These are phyloP conservation scores for Brachyrhaphis roseni DNA, from an alignment of 2,797 vertebrate species.

Conservation along the genomic window DNA sequence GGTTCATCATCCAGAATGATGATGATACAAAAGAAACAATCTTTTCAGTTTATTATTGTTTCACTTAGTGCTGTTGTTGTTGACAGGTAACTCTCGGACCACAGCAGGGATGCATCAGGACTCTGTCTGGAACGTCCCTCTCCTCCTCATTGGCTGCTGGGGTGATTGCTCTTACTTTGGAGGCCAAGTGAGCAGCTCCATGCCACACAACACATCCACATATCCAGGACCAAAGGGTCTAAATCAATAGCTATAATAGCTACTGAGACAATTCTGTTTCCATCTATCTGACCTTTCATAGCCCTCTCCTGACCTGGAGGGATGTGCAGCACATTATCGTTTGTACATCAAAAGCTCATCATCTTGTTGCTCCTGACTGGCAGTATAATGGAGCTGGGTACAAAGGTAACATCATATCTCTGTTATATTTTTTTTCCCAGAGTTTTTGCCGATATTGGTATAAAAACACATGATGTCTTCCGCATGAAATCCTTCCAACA, in stretches of 20 bases:
- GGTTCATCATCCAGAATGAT: no score
- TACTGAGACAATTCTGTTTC: slow-evolving; percentile 18
- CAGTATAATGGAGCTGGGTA: slow-evolving; percentile 92
- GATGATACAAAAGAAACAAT: background rate
- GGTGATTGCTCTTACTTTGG: slow-evolving; percentile 93
- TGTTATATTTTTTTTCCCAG: background rate
- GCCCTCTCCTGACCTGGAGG: slow-evolving; percentile 93
- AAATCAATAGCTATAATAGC: slow-evolving; percentile 10
- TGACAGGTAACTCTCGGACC: slow-evolving; percentile 87
- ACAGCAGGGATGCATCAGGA: slow-evolving; percentile 86
- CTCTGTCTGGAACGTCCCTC: slow-evolving; percentile 87
- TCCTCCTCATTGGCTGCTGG: slow-evolving; percentile 93
- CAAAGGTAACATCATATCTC: slow-evolving; percentile 80
- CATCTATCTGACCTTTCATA: slow-evolving; percentile 61
- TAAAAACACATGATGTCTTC: slow-evolving; percentile 11
- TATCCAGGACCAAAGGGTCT: slow-evolving; percentile 16
- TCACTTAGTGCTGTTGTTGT: background rate
- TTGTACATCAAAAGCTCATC: slow-evolving; percentile 88
- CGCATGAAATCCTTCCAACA: slow-evolving; percentile 1
- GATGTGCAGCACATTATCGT: slow-evolving; percentile 97
- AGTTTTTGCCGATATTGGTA: background rate
- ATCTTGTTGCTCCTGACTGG: slow-evolving; percentile 92
- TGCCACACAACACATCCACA: slow-evolving; percentile 25
- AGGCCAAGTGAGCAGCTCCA: slow-evolving; percentile 90
- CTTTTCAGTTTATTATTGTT: background rate